Percentiles rank a stretch among this genome's conserved stretches.
Conservation (phyloP, 2,888 invertebrate genomes). For the Rhimphoctona megacephalus region DNA sequence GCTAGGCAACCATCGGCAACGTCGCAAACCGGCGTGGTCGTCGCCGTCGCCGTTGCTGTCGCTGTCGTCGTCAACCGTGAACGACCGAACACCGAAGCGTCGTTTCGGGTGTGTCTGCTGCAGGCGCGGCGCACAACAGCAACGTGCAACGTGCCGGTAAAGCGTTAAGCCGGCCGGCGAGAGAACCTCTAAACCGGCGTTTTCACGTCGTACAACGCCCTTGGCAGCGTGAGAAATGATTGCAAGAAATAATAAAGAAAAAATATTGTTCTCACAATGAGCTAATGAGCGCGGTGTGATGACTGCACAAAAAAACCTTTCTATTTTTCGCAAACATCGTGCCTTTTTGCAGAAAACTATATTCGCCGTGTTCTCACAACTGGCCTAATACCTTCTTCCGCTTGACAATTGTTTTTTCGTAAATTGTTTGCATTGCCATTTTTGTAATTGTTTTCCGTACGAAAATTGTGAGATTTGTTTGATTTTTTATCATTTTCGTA, state of each 20-base stretch:
- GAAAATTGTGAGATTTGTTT: background rate
- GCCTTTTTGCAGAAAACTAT: background rate
- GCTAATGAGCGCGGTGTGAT: background rate
- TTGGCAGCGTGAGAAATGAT: slow-evolving; percentile 45
- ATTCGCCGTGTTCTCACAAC: background rate
- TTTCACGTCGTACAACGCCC: slow-evolving; percentile 60
- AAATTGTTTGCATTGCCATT: background rate
- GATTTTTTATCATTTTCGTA: background rate
- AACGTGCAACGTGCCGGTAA: slow-evolving; percentile 15
- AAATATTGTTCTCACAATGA: background rate
- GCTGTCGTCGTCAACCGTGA: slow-evolving; percentile 42
- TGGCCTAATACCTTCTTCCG: background rate
- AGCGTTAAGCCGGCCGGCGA: slow-evolving; percentile 66
- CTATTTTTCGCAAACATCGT: background rate
- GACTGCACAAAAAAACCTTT: background rate
- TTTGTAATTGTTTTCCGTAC: background rate
- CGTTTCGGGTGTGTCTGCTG: slow-evolving; percentile 62
- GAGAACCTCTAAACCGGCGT: slow-evolving; percentile 49
- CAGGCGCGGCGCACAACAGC: slow-evolving; percentile 45
- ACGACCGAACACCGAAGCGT: slow-evolving; percentile 46
- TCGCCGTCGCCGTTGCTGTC: slow-evolving; percentile 68
- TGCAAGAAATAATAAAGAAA: background rate
- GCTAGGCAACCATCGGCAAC: slow-evolving; percentile 64
- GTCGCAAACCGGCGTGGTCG: slow-evolving; percentile 75
- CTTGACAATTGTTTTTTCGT: background rate